Evolutionary conservation across 1,140 invertebrate species (phyloP).

Genomic region (Kradibia gibbosae): DNA sequence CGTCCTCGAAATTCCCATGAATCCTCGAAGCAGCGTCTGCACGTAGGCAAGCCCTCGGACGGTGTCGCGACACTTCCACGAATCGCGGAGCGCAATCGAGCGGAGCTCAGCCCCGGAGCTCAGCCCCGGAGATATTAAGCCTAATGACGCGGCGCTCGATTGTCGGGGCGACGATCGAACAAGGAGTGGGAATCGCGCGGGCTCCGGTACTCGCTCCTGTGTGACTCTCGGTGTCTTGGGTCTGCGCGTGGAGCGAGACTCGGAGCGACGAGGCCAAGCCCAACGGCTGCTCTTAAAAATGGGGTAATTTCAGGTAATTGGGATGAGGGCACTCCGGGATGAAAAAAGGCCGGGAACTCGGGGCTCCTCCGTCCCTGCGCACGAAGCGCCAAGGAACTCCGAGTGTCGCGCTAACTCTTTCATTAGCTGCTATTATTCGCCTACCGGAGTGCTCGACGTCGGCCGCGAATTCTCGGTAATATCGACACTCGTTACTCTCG

Average conservation of each 20-base stretch:
- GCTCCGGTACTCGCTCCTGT: too few relatives aligned
- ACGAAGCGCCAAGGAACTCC: neutral
- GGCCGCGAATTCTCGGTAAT: neutral
- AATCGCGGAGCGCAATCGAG: slow-evolving; percentile 12
- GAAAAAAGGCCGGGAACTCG: neutral
- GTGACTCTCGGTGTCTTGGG: neutral
- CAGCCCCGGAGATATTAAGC: neutral
- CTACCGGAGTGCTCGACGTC: neutral
- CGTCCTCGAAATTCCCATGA: neutral
- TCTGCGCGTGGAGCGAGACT: too few relatives aligned
- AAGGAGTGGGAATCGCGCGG: too few relatives aligned
- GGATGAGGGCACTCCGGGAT: neutral
- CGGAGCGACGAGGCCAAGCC: neutral
- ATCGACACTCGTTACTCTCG: neutral
- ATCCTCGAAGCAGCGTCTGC: neutral
- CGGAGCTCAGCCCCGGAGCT: neutral
- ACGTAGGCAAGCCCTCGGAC: neutral
- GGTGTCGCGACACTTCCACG: slow-evolving; percentile 24
- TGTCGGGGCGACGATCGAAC: neutral
- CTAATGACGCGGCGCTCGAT: slow-evolving; percentile 25
- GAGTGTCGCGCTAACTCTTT: too few relatives aligned
- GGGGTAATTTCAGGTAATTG: slow-evolving; percentile 40
- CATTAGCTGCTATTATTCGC: too few relatives aligned
- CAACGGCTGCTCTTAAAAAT: slow-evolving; percentile 14
- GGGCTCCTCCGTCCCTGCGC: too few relatives aligned